Evolutionary conservation across 1,140 invertebrate genomes (phyloP).

Genomic region (Cydia pomonella): DNA sequence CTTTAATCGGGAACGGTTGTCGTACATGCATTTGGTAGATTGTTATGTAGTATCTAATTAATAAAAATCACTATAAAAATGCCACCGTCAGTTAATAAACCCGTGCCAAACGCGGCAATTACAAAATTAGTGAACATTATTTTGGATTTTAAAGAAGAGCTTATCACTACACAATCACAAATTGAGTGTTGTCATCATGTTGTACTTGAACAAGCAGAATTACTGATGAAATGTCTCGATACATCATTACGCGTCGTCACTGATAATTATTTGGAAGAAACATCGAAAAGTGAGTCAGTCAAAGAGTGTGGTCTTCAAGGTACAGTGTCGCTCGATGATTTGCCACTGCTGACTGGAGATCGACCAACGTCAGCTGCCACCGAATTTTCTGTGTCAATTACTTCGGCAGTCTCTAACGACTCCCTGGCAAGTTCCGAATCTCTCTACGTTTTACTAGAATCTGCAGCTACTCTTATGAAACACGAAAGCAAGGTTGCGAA

Average conservation of each 20-base stretch:
- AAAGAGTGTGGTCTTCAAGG: neutral
- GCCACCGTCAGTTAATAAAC: neutral
- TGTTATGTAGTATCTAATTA: neutral
- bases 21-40: neutral
- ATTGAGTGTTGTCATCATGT: neutral
- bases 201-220: neutral
- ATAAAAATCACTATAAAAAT: neutral
- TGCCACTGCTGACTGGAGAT: neutral
- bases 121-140: neutral
- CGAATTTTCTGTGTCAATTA: neutral
- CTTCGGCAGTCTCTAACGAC: neutral
- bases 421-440: neutral
- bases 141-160: constrained; percentile 10
- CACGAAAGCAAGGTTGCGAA: neutral
- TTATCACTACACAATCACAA: neutral
- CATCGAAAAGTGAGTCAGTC: neutral
- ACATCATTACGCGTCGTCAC: neutral
- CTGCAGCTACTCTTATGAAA: neutral
- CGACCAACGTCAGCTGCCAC: neutral
- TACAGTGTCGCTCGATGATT: neutral
- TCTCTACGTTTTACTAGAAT: neutral
- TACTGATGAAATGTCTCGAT: neutral
- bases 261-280: neutral
- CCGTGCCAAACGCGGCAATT: neutral
- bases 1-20: neutral